A percentile compares a stretch with the other conserved stretches of the same genome.
phyloP scores from a whole-genome alignment of 2,797 vertebrate genomes.

The Melopsittacus undulatus region DNA sequence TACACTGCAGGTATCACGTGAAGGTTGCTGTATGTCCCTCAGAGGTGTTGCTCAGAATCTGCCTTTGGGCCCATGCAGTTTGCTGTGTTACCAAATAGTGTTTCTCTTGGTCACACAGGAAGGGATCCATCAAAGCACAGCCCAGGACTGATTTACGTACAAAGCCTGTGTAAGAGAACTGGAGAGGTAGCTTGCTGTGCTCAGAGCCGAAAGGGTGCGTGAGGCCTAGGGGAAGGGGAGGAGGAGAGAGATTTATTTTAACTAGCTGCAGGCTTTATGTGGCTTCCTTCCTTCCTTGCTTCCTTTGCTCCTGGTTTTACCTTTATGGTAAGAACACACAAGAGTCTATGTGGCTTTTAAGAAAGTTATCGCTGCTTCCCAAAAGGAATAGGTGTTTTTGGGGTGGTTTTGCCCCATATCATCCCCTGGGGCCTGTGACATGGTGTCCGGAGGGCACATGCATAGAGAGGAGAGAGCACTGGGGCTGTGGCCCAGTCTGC shows the following conservation, averaged over 20 bases:
- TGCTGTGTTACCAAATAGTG: fast-evolving
- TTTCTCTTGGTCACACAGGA: not conserved
- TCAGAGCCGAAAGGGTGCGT: not conserved
- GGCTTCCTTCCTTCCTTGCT: slow-evolving; percentile 45
- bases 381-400: not conserved
- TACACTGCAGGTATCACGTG: fast-evolving
- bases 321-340: not conserved
- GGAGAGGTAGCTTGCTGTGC: not conserved
- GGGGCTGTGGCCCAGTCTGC: not conserved
- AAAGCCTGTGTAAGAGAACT: not conserved
- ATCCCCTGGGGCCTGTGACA: not conserved
- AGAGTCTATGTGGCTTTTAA: not conserved
- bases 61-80: fast-evolving
- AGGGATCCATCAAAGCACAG: not conserved
- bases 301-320: slow-evolving; percentile 35
- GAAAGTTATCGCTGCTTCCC: not conserved
- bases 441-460: fast-evolving
- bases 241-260: slow-evolving; percentile 31
- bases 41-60: not conserved
- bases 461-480: fast-evolving
- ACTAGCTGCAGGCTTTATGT: slow-evolving; percentile 13
- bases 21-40: not conserved
- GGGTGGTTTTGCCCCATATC: not conserved
- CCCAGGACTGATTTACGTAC: not conserved
- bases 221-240: not conserved